These are phyloP conservation scores for Stegastes partitus DNA, from an alignment of 2,113 vertebrate genomes.

Conservation along the genomic window DNA sequence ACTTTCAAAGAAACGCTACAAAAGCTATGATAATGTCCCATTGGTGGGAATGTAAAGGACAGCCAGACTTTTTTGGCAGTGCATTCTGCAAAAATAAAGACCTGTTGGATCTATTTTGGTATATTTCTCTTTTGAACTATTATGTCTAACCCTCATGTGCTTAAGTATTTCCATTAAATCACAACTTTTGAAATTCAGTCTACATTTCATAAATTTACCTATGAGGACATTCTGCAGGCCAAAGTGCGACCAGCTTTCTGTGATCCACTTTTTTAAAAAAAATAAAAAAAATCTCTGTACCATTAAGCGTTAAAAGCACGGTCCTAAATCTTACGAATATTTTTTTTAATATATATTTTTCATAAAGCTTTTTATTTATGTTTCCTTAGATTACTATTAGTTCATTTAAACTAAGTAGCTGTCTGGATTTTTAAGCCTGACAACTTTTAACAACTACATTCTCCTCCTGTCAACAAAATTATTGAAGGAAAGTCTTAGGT, in stretches of 20 bases:
- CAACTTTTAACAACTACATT: background rate
- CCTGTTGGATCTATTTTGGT: conserved; percentile 5
- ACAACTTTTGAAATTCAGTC: background rate
- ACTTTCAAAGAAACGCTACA: background rate
- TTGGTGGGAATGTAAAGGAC: background rate
- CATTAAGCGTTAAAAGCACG: background rate
- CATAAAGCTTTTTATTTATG: background rate
- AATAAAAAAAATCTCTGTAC: background rate
- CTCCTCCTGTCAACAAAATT: conserved; percentile 3
- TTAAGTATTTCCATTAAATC: conserved; percentile 7
- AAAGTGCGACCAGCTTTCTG: conserved; percentile 5
- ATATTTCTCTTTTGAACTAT: conserved; percentile 7
- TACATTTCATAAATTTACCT: background rate
- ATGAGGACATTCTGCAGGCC: background rate
- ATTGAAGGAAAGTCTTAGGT: background rate
- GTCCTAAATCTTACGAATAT: background rate
- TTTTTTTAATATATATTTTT: background rate
- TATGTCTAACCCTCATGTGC: background rate
- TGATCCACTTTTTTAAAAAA: too few species aligned
- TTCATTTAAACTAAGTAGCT: background rate
- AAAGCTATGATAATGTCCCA: background rate
- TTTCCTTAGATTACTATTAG: background rate
- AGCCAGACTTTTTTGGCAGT: conserved; percentile 2
- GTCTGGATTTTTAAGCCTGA: background rate
- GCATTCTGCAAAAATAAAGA: conserved; percentile 15